Base-by-base conservation (phyloP, 2,113 vertebrate genomes). In the Mesitornis unicolor region DNA sequence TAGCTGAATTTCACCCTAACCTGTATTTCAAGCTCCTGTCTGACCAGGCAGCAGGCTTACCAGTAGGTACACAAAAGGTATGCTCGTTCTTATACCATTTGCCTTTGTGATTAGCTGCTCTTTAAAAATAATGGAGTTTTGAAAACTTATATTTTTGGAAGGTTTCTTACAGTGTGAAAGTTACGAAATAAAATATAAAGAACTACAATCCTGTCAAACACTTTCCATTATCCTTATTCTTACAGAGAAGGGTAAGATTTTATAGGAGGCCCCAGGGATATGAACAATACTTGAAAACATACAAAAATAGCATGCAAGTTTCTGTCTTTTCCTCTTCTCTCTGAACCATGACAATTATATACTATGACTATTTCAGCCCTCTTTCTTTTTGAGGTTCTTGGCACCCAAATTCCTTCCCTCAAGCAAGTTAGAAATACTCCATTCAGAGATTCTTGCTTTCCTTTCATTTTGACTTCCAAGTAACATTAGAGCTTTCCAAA, bases 391-490 rank as follows among this genome's bases (percentile, higher is more conserved):
- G 38, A 93, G 47, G 35, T 90, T 84, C 51, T 84, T 92, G 60
- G 59, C 54, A 81, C 22, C 35, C 54, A 63, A 68, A 26, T 90
- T 95, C 45, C 59, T 90, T 77, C 18, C 36, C 63, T 11, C 35
- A 79, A 84, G 54, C 51, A 47, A 10, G 26, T 20, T 56, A 35
- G 31, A 84, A 95, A 59, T 4, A 25, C 14, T 77, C 4, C 1
- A 2, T 68, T 84, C 76, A 71, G 85, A 94, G 31, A 11, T 69
- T 79, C 70, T 83, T 84, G 9, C 14, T 77, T 87, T 87, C 36
- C 65, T 94, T 90, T 94, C 47, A 76, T 92, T 92, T 42, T 80
- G 59, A 65, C 17, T 90, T 90, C 59, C 40, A 94, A 83, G 51
- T 38, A 74, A 70, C 42, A 80, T 74, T 38, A 90, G 84, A 95